Evolutionary conservation across 2,797 vertebrate species (phyloP), one percentile per base, ranked within the genome.

Genomic region (Argentina silus): DNA sequence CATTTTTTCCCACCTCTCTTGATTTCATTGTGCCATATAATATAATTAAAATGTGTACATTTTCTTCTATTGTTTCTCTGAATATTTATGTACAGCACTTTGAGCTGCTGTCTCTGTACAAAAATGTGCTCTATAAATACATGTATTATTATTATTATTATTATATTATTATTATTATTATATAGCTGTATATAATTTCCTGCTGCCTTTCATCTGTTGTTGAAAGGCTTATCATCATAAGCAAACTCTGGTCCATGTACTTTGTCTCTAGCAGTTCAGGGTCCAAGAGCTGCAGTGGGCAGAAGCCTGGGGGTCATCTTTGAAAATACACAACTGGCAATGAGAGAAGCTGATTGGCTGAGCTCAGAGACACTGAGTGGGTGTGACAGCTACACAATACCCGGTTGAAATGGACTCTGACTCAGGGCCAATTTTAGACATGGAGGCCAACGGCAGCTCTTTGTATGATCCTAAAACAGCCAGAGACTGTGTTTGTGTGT

Each of bases 341-440:
- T 27, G 5, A 19, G 66, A 15, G 42, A 55, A 47, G 57, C 4
- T 1, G 75, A 75, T 72, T 75, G 64, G 77, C 50, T 69, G 42
- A n/a, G 9, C 4, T 8, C 64, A 1, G 15, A 2, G 21, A 63
- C 12, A 17, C 55, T 27, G 62, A 73, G 61, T 7, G 4, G n/a
- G 12, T 66, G 56, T n/a, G 45, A 7, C 71, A 27, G 57, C 79
- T 88, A 59, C 78, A 77, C 85, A 86, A 83, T 48, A 67, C 53
- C 3, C 0, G 17, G 42, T 48, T 62, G 7, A 53, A 53, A 67
- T 61, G 83, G 78, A 84, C 88, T 81, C 77, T 78, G 84, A 83
- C 73, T 62, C 61, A 0, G 60, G 53, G 64, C 51, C 69, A 75
- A 60, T 48, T 53, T 67, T 55, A 57, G 12, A 63, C 50, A 7